Evolutionary conservation across 2,888 invertebrate genomes (phyloP).

Genomic region (Kryphioiulus occultus): DNA sequence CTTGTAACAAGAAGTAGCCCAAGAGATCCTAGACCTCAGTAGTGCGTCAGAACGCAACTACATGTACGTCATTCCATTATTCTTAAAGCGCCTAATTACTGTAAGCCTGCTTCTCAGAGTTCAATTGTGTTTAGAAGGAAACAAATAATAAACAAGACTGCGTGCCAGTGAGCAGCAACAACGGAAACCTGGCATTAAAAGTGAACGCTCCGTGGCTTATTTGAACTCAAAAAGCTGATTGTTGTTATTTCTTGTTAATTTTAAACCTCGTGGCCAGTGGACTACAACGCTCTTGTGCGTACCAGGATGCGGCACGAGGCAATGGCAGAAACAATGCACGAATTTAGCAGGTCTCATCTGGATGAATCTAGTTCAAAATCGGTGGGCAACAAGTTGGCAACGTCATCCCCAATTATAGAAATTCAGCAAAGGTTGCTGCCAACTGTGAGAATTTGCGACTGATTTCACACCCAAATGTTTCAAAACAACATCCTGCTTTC

Average conservation of each 20-base stretch:
- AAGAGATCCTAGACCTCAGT: neutral
- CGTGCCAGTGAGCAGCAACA: neutral
- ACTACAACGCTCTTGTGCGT: neutral
- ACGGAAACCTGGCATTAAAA: too few species aligned
- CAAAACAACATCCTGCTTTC: neutral
- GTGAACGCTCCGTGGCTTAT: neutral
- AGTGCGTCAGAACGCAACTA: neutral
- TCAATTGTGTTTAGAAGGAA: neutral
- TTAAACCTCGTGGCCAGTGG: too few species aligned
- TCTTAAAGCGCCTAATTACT: neutral
- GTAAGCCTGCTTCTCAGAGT: neutral
- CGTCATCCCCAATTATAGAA: neutral
- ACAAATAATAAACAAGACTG: neutral
- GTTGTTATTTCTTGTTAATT: too few species aligned
- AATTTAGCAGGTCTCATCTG: neutral
- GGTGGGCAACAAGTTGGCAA: neutral
- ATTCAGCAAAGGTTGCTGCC: too few species aligned
- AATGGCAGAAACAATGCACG: neutral
- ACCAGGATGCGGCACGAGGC: neutral
- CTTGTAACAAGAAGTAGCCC: neutral
- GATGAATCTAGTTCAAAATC: too few species aligned
- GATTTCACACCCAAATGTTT: too few species aligned
- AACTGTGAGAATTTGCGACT: too few species aligned
- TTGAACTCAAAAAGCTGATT: neutral
- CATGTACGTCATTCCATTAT: neutral